Evolutionary conservation across 2,888 invertebrate species (phyloP), one percentile per base, ranked within the genome.

Genomic region (Hyposoter dolosus): DNA sequence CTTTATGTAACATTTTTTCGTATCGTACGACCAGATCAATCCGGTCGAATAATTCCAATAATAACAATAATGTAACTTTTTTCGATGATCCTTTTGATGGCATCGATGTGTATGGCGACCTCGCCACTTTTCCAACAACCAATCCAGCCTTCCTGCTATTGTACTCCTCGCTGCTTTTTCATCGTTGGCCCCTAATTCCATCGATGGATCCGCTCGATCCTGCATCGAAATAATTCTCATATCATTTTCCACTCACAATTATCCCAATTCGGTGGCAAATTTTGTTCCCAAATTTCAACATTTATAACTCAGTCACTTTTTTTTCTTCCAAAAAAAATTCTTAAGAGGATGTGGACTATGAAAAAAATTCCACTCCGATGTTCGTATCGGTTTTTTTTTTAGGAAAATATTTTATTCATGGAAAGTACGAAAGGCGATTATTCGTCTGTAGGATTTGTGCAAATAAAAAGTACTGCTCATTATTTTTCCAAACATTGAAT

Each of bases 101-200:
- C 90, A 90, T 90, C 90, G 90, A 88, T 60, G 15, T 28, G 60
- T 28, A 28, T 15, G 28, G 15, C 90, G 88, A 88, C 89, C 90
- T 91, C 90, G 89, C 91, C 91, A 89, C 90, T 91, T 92, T 91
- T 90, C 90, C 91, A 89, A 89, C 90, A 89, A 89, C 90, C 87
- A 89, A 85, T 75, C 35, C 85, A 75, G 68, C 82, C 89, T 86
- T 82, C 88, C 88, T 89, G 86, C 88, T 91, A 90, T 86, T 91
- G 90, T 60, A 28, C 28, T 88, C 88, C 82, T 87, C 72, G 76
- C 63, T 65, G 63, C 76, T 77, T 47, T 23, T 45, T 79, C 68
- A 47, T 71, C 47, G 53, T 79, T 65, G 66, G 63, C 60, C 23
- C 69, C 80, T 80, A 77, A 76, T 68, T 77, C 83, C 85, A 86